Evolutionary conservation across 2,113 vertebrate species (phyloP), one percentile per base, ranked within the genome.

Genomic region (Tragelaphus scriptus): DNA sequence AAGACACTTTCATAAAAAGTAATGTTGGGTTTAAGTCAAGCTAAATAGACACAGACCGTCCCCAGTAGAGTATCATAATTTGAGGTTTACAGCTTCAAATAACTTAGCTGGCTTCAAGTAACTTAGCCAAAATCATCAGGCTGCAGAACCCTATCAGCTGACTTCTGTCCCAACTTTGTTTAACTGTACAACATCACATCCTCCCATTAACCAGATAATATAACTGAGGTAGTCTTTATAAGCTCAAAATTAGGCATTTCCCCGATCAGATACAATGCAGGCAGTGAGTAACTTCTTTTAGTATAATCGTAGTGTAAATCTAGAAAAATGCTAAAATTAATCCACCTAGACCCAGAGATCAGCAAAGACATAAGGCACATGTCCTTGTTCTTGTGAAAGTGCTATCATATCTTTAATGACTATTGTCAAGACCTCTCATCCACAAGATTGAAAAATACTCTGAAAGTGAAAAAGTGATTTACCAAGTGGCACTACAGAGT

Each of bases 371-470:
- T 84, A 92, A 97, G 95, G 88, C 88, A 40, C 55, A 53, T 88
- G 97, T 94, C 94, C 97, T 97, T 97, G 94, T 93, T 94, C 96
- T 95, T 81, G 85, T 95, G 95, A 97, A 97, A 98, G 91, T 26
- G n/a, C 88, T 85, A 95, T 95, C 92, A 87, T 58, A 84, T 93
- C 96, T 97, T 97, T 97, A 96, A 97, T 88, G 96, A 96, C 97
- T 96, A 63, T 97, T 98, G 97, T 97, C 97, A 97, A 95, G 91
- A 94, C 40, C 68, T 93, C 94, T 98, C 97, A 97, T 97, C 91
- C 93, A 88, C 88, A 97, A 93, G 88, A 93, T 97, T 98, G 94
- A 98, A 98, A 98, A 98, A 98, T 98, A 96, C 51, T n/a, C 91
- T 95, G 93, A 92, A 94, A 97, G 93, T 77, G 82, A 96, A 92